A percentile compares a stretch with the other conserved stretches of the same genome.
These are phyloP conservation scores for Lysandra bellargus DNA, from an alignment of 2,888 invertebrate species.

Conservation along the genomic window DNA sequence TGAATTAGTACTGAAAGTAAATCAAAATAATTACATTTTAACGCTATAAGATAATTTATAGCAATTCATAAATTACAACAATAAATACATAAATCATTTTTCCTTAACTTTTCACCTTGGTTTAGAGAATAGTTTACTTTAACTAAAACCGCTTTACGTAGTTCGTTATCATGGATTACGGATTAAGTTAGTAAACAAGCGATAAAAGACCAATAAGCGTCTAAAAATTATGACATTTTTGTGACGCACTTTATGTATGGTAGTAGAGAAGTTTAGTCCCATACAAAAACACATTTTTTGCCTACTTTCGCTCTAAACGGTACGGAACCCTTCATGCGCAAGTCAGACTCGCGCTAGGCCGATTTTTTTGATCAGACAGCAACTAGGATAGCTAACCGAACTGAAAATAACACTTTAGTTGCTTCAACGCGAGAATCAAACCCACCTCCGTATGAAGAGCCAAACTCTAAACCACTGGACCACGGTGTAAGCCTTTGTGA, in stretches of 20 bases:
- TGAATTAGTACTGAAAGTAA: too few species aligned
- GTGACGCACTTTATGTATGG: too few species aligned
- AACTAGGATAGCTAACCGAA: too few species aligned
- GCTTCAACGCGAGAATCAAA: not conserved
- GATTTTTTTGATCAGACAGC: too few species aligned
- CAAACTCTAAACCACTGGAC: not conserved
- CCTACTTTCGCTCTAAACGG: too few species aligned
- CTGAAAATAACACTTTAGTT: too few species aligned
- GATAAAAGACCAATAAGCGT: constrained; percentile 9
- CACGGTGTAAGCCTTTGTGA: not conserved
- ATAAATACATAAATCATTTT: not conserved
- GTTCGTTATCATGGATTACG: constrained; percentile 7
- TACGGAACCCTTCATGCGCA: too few species aligned
- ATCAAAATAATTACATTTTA: not conserved
- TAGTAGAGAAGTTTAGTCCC: too few species aligned
- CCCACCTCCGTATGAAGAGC: not conserved
- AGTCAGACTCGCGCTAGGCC: too few species aligned
- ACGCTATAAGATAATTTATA: not conserved
- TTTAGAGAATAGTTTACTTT: not conserved
- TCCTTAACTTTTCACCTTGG: constrained; percentile 9
- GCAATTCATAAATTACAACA: not conserved
- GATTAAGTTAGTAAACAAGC: constrained; percentile 9
- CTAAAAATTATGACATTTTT: not conserved
- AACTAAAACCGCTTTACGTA: not conserved
- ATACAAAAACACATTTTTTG: too few species aligned